These are phyloP conservation scores for Tonatia bakeri DNA, from an alignment of 2,113 vertebrate species.

Conservation along the genomic window DNA sequence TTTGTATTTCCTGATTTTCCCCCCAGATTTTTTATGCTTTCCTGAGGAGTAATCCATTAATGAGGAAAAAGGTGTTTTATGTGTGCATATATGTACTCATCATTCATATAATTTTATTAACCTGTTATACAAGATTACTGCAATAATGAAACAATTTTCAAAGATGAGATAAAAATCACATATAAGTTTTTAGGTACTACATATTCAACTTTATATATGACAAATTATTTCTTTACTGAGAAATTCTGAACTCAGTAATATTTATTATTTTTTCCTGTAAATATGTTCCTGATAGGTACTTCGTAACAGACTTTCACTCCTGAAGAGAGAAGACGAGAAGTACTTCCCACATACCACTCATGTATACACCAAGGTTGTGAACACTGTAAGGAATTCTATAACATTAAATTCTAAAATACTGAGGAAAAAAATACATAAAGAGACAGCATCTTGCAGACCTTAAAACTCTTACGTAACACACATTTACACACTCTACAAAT, in stretches of 20 bases:
- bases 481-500: background rate
- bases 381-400: background rate
- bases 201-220: background rate
- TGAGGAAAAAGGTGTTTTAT: background rate
- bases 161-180: background rate
- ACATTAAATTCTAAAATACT: background rate
- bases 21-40: background rate
- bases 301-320: background rate
- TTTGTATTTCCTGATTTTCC: background rate
- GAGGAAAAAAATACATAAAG: background rate
- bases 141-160: background rate
- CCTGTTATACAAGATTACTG: background rate
- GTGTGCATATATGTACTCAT: background rate
- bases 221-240: conserved; percentile 3
- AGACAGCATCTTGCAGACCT: background rate
- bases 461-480: background rate
- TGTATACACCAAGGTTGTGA: background rate
- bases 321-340: background rate
- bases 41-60: background rate
- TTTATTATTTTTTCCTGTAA: background rate
- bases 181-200: background rate
- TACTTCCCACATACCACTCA: background rate
- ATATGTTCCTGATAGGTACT: background rate
- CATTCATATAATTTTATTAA: background rate
- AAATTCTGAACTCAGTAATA: background rate